phyloP scores from a whole-genome alignment of 2,113 vertebrate species.

The Prunella fulvescens region DNA sequence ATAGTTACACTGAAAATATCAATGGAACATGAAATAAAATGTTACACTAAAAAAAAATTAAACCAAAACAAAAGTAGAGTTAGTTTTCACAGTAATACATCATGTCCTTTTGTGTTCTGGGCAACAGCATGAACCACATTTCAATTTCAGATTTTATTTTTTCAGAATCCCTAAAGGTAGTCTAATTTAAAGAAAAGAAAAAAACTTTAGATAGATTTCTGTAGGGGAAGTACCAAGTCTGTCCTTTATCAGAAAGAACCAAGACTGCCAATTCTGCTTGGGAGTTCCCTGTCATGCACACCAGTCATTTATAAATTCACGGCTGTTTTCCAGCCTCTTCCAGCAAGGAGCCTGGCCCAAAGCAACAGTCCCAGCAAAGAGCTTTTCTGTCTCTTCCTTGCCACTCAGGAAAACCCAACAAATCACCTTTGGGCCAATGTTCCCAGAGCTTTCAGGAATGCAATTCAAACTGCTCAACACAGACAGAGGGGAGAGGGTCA shows the following conservation, averaged over 20 bases:
- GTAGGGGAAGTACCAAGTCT: background rate
- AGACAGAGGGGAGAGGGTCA: background rate
- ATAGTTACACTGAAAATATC: background rate
- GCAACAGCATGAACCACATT: background rate
- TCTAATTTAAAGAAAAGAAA: background rate
- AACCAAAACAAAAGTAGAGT: background rate
- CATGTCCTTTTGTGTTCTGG: background rate
- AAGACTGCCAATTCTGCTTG: background rate
- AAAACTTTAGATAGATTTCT: background rate
- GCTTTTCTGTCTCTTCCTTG: background rate
- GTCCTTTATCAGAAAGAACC: background rate
- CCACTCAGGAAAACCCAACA: background rate
- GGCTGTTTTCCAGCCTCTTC: background rate
- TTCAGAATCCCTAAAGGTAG: background rate
- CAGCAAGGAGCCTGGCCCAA: background rate
- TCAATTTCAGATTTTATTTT: background rate
- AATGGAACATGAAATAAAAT: background rate
- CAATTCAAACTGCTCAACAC: background rate
- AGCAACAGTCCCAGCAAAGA: background rate
- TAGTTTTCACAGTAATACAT: background rate
- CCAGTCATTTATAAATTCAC: background rate
- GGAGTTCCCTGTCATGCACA: background rate
- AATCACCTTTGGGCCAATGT: background rate
- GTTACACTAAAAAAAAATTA: background rate
- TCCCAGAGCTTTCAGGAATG: background rate